Base-by-base conservation (phyloP, 2,888 invertebrate species). In the Eudasyphora cyanicolor region DNA sequence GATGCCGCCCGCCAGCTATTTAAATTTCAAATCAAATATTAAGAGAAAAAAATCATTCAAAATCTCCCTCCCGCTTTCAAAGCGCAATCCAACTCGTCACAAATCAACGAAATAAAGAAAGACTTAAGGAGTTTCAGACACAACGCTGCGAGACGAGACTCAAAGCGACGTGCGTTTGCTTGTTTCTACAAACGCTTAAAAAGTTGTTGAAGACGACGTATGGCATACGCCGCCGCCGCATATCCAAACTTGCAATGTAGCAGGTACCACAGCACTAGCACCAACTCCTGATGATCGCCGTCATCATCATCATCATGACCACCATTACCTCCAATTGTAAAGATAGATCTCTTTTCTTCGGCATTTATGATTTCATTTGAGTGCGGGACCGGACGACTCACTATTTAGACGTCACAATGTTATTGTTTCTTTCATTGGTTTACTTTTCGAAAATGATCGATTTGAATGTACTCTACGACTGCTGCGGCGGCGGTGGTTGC, bases 1-100 rank as follows among this genome's bases (percentile, higher is more conserved):
- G 51, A 76, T 79, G 69, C 74, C 79, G 74, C 38, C 79, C 76
- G 79, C 82, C 51, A 78, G 80, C 79, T 71, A 84, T 84, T 77
- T 76, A 82, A 80, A 74, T 76, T 78, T 76, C 71, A 78, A 78
- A 81, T 76, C 78, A 78, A 82, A 82, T 82, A 79, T 80, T 62
- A 74, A 77, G 69, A n/a, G n/a, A n/a, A 80, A 19, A 35, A 82
- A 64, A 62, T 69, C 75, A 45, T 45, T 74, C 45, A 69, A 51
- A 57, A 71, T 35, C 64, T 79, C 29, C 62, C 64, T 4, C 62
- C 64, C 2, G 19, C 17, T 38, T 17, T 35, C 24, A 67, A 51
- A 8, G 54, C 19, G 27, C 27, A 74, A 51, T 14, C 19, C 29
- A 78, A 54, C 24, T 12, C 70, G n/a, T 3, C 32, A 8, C 42